Evolutionary conservation across 2,113 vertebrate genomes (phyloP).

Genomic region (Nothoprocta perdicaria): DNA sequence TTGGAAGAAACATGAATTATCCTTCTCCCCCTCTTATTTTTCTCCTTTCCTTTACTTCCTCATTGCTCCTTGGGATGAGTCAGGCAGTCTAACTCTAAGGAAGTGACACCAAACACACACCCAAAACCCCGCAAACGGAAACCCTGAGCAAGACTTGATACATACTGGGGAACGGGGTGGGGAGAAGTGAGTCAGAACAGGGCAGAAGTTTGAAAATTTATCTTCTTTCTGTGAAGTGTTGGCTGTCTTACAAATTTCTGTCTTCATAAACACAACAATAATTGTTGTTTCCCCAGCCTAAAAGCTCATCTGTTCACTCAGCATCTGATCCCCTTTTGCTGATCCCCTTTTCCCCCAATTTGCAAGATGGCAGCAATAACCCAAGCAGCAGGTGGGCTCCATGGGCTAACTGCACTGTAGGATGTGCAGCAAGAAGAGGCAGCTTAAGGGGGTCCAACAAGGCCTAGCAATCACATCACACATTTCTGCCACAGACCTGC

Average conservation of each 20-base stretch:
- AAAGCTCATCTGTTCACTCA: background rate
- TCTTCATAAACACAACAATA: background rate
- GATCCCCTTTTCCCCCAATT: too few relatives aligned
- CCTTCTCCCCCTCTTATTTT: background rate
- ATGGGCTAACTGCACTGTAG: background rate
- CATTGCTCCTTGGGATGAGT: background rate
- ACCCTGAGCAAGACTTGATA: background rate
- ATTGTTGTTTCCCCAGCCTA: background rate
- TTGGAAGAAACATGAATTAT: fast-evolving
- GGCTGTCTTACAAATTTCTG: background rate
- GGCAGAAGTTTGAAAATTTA: background rate
- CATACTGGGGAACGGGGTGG: fast-evolving
- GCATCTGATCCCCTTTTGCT: background rate
- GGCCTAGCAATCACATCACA: background rate
- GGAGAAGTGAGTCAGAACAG: too few relatives aligned
- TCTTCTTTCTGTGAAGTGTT: background rate
- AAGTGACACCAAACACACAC: conserved; percentile 24
- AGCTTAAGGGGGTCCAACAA: background rate
- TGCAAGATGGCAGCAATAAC: background rate
- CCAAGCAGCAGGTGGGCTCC: background rate
- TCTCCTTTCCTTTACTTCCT: background rate
- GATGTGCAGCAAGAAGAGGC: fast-evolving
- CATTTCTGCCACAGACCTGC: background rate
- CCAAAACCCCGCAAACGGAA: background rate
- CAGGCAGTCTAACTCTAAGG: background rate